Evolutionary conservation across 2,888 invertebrate species (phyloP).

Genomic region (Nephrocerus scutellatus): DNA sequence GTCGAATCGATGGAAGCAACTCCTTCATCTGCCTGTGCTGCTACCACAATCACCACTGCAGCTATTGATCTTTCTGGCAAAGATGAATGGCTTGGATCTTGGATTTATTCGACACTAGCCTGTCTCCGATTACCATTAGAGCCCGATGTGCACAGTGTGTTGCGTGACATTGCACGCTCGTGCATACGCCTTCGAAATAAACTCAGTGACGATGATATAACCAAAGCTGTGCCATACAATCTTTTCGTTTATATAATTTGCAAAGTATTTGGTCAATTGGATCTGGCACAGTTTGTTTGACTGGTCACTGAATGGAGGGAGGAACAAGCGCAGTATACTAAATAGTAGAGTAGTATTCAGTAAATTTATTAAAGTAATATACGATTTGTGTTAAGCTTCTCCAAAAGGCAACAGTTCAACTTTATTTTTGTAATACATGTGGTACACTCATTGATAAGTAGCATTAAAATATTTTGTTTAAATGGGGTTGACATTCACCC

Average conservation of each 20-base stretch:
- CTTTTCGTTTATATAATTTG: slow-evolving; percentile 42
- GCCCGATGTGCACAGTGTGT: slow-evolving; percentile 39
- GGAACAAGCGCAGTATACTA: neutral
- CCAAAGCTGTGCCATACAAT: slow-evolving; percentile 40
- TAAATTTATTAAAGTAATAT: no score
- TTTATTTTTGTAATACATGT: slow-evolving; percentile 5
- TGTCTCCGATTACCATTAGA: slow-evolving; percentile 44
- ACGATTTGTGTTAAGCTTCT: no score
- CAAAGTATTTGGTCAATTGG: slow-evolving; percentile 41
- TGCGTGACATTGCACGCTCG: slow-evolving; percentile 40
- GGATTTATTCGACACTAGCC: slow-evolving; percentile 42
- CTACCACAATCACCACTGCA: neutral
- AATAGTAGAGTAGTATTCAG: slow-evolving; percentile 4
- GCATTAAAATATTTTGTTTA: neutral
- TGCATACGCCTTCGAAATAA: slow-evolving; percentile 37
- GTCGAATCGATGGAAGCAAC: no score
- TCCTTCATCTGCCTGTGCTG: neutral
- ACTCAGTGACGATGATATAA: slow-evolving; percentile 28
- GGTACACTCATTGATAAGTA: no score
- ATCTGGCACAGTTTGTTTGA: slow-evolving; percentile 40
- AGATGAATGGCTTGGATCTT: slow-evolving; percentile 40
- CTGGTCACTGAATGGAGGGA: no score
- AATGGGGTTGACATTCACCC: slow-evolving; percentile 1
- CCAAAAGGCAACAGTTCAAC: slow-evolving; percentile 12
- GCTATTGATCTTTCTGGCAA: slow-evolving; percentile 28